Conservation (phyloP, 2,888 invertebrate genomes). For the Blastobasis lacticolella region DNA sequence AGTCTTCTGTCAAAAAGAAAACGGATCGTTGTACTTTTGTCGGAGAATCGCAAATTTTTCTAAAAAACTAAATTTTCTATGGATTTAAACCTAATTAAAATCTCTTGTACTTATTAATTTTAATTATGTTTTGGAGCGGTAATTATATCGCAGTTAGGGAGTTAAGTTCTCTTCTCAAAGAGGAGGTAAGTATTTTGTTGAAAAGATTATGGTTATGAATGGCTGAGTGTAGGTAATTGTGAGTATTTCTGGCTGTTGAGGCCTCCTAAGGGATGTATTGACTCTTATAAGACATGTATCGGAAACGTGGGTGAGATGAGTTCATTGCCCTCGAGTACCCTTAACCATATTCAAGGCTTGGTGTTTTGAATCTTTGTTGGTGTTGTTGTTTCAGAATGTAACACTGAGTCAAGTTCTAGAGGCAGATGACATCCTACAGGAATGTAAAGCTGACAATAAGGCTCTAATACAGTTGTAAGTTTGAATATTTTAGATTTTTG, state of each 20-base stretch:
- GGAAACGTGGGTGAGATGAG: constrained; percentile 2
- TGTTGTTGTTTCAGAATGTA: constrained; percentile 82
- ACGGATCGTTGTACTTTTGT: constrained; percentile 51
- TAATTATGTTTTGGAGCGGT: constrained; percentile 88
- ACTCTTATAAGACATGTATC: constrained; percentile 1
- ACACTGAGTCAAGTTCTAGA: constrained; percentile 92
- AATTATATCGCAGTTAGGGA: constrained; percentile 82
- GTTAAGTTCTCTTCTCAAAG: constrained; percentile 84
- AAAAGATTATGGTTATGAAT: constrained; percentile 59
- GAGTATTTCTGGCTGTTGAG: constrained; percentile 23
- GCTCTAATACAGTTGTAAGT: constrained; percentile 94
- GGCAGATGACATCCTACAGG: constrained; percentile 95
- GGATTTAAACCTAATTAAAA: constrained; percentile 53
- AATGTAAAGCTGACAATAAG: constrained; percentile 94
- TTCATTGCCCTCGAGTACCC: background rate
- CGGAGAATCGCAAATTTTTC: constrained; percentile 43
- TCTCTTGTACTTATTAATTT: constrained; percentile 56
- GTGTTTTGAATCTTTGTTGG: background rate
- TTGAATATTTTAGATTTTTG: background rate
- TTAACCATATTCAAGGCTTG: background rate
- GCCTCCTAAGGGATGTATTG: constrained; percentile 9
- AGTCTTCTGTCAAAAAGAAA: constrained; percentile 47
- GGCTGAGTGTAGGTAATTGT: constrained; percentile 25
- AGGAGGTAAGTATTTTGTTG: constrained; percentile 78
- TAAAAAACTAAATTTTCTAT: constrained; percentile 57